Evolutionary conservation across 1,140 invertebrate species (phyloP), one percentile per base, ranked within the genome.

Genomic region (Meloidogyne exigua): DNA sequence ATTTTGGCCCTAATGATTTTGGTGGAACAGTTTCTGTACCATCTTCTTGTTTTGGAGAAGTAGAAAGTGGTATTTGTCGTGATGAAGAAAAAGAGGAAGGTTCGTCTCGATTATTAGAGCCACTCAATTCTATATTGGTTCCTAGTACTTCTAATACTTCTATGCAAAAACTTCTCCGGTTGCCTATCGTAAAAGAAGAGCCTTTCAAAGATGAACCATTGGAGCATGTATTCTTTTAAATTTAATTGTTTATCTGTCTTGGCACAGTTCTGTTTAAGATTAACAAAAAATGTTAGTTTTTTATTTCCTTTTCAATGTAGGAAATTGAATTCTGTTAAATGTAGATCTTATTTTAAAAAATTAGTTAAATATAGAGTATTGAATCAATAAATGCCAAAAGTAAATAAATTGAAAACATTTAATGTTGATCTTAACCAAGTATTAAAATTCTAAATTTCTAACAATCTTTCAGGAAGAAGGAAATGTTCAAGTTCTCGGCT

Each of bases 71-170:
- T 36, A 1, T 23, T 26, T n/a, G 15, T 36, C 72, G 28, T 18
- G 44, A 65, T 18, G 72, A 36, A 25, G 57, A 23, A 32, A 9
- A 23, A 9, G 39, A 64, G 0, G 21, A 39, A 26, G 26, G 18
- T 7, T 15, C 1, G 49, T 23, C 42, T 12, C 18, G 18, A 21
- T 4, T 57, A 12, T 65, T 73, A 1, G 39, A 73, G 2, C n/a
- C 62, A n/a, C 36, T 32, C 57, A 32, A 12, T 15, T 64, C n/a
- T 2, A 28, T 25, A 25, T 32, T 64, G 26, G 57, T 73, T 9
- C 49, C 72, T 23, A 65, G 57, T 36, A 73, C 72, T 57, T 73
- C 72, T n/a, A 57, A 36, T 13, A 36, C 12, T 23, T 73, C 72
- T 18, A 62, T 62, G 23, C 49, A 57, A 57, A 57, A 57, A n/a